Evolutionary conservation across 2,888 invertebrate genomes (phyloP), one percentile per base, ranked within the genome.

Genomic region (Hyalella azteca): DNA sequence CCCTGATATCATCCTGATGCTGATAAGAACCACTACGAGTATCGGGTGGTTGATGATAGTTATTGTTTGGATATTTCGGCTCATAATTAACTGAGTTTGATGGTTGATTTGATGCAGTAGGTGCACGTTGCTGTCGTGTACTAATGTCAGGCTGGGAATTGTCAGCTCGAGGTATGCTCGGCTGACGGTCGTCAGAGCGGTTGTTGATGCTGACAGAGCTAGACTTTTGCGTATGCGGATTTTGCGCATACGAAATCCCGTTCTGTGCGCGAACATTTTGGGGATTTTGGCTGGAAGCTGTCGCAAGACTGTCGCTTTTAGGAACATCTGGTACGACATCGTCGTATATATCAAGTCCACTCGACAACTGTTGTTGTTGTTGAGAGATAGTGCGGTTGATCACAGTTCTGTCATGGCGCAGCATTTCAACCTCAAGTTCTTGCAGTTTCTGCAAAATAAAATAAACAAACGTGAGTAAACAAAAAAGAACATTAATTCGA

Each of bases 361-460:
- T 36, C 13, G 66, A 19, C 4, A 9, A 54, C 54, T 54, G 54
- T 13, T 54, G 54, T 36, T 41, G 60, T 32, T 59, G 78, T 29
- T 80, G 78, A 13, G 73, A 54, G 32, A 50, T 39, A 36, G 60
- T 78, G 54, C 48, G 15, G 48, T 48, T 78, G 36, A 84, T 36
- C 78, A 84, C 81, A 54, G 78, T 80, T 41, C 81, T 73, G 76
- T 84, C 83, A 60, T 84, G 83, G 4, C 77, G 77, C 79, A 82
- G 78, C 83, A 84, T 84, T 73, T 84, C 83, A 11, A 78, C 80
- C 66, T 84, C 83, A 29, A 84, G 79, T 76, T 84, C 83, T 60
- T 81, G 81, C 41, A 84, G 79, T 81, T 82, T 82, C 82, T 82
- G 76, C n/a, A 75, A 39, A n/a, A 3, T 19, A 13, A 29, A 9